A percentile compares a stretch with the other conserved stretches of the same genome.
Evolutionary conservation across 2,113 vertebrate genomes (phyloP).

Genomic region (Pterocles gutturalis): DNA sequence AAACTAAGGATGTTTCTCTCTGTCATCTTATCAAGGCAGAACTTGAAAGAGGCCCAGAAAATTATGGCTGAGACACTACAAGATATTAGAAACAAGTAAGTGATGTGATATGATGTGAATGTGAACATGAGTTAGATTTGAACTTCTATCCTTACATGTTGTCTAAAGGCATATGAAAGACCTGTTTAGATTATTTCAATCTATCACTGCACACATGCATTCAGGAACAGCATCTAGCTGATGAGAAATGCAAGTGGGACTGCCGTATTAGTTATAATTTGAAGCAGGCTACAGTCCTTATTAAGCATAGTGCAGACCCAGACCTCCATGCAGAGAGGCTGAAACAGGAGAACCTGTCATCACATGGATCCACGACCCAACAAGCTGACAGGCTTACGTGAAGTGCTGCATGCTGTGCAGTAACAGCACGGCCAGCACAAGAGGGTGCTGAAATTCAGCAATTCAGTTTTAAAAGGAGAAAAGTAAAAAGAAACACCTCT

Average conservation of each 20-base stretch:
- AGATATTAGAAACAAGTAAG: background rate
- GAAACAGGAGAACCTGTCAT: background rate
- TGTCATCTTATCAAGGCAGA: background rate
- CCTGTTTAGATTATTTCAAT: background rate
- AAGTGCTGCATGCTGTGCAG: background rate
- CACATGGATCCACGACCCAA: background rate
- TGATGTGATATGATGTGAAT: background rate
- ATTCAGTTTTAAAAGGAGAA: background rate
- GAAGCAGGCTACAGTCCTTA: background rate
- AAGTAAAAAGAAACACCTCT: background rate
- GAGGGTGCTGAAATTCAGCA: background rate
- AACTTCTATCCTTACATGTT: background rate
- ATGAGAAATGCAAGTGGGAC: background rate
- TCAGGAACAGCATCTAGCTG: background rate
- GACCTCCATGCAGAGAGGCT: background rate
- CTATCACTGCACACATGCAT: background rate
- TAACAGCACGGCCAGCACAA: background rate
- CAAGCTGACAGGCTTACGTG: accelerated
- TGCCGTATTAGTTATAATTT: background rate
- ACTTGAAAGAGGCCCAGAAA: background rate
- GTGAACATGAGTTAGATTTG: background rate
- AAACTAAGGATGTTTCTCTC: background rate
- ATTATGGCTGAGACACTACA: background rate
- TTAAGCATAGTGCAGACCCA: background rate
- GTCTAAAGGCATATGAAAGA: background rate